Conservation (phyloP, 2,113 vertebrate genomes). For the Ellobius talpinus region DNA sequence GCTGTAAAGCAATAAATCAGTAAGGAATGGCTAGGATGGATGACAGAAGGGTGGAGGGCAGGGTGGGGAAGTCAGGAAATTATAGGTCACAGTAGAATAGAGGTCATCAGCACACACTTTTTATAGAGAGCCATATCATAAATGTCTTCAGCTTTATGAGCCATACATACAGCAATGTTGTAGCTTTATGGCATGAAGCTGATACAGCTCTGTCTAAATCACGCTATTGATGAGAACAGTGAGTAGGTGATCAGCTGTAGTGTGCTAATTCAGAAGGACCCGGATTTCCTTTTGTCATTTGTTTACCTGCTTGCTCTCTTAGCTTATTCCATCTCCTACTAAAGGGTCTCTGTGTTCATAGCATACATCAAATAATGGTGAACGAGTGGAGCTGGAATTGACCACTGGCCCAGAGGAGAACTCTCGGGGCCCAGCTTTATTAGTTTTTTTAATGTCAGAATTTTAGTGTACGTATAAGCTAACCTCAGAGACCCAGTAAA, state of each 20-base stretch:
- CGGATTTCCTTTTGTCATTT: background rate
- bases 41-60: background rate
- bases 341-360: background rate
- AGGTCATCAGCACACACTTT: background rate
- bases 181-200: background rate
- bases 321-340: background rate
- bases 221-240: background rate
- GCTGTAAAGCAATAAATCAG: slow-evolving; percentile 44
- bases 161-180: background rate
- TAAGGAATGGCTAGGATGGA: background rate
- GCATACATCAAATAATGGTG: background rate
- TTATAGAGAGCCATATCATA: background rate
- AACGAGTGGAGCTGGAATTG: background rate
- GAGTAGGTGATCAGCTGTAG: background rate
- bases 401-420: background rate
- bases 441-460: background rate
- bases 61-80: background rate
- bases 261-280: background rate
- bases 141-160: background rate
- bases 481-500: background rate
- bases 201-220: background rate
- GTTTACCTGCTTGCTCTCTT: background rate
- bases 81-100: background rate
- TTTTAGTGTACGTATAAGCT: background rate
- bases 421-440: background rate